Conservation (phyloP, 23 tunicate genomes). For the Corella eumyota region DNA sequence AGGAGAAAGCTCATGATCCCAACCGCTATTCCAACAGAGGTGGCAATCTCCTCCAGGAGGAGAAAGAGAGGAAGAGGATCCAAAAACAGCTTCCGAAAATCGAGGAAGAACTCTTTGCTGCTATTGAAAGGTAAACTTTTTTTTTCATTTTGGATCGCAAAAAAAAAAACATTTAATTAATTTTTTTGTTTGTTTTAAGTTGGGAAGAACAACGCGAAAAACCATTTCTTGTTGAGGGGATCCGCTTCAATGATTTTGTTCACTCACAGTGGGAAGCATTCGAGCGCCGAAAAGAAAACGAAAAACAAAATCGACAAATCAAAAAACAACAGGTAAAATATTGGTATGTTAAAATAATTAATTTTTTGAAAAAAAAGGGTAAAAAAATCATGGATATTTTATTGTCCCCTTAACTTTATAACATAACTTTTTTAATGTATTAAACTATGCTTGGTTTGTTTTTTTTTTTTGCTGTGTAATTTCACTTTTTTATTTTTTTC, state of each 20-base stretch:
- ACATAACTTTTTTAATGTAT: no score
- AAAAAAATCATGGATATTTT: no score
- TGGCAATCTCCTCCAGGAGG: conserved; percentile 75
- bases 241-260: conserved; percentile 56
- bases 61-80: conserved; percentile 56
- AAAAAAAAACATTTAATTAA: not conserved
- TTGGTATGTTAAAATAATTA: not conserved
- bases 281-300: conserved; percentile 58
- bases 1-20: conserved; percentile 42
- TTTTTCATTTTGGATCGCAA: not conserved
- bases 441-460: no score
- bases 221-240: conserved; percentile 75
- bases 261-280: conserved; percentile 84
- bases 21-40: conserved; percentile 81
- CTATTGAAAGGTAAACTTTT: conserved; percentile 41
- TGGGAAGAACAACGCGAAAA: conserved; percentile 56
- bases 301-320: conserved; percentile 35
- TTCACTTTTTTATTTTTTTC: no score
- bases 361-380: not conserved
- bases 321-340: conserved; percentile 54
- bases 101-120: conserved; percentile 72
- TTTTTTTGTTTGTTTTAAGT: conserved; percentile 11
- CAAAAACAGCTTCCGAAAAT: conserved; percentile 85
- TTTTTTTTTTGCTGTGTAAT: no score
- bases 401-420: no score